Conservation (phyloP, 2,888 invertebrate genomes). For the Ptychoptera albimana region DNA sequence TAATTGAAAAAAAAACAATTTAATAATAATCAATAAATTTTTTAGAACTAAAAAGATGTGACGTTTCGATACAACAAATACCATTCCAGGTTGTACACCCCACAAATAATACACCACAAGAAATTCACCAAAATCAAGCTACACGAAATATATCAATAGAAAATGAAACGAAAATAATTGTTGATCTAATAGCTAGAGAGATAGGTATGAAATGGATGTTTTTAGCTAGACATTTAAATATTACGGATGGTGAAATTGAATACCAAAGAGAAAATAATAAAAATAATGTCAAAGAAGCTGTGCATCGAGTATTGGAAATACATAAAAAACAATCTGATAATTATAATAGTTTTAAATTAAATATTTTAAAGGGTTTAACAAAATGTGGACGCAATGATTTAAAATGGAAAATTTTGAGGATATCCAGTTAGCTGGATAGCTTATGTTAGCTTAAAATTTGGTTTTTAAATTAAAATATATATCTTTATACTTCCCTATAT, state of each 20-base stretch:
- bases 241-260: conserved; percentile 21
- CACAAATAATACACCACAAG: no score
- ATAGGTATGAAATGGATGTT: conserved; percentile 24
- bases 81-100: no score
- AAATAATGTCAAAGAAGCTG: conserved; percentile 18
- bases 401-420: conserved; percentile 15
- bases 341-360: conserved; percentile 12
- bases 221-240: conserved; percentile 21
- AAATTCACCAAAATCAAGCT: no score
- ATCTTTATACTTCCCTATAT: no score
- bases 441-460: no score
- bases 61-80: no score
- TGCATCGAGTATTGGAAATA: conserved; percentile 18
- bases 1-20: no score
- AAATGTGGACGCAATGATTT: conserved; percentile 18
- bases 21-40: no score
- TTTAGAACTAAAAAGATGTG: no score
- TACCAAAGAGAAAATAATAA: conserved; percentile 19
- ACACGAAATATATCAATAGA: no score
- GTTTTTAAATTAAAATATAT: no score
- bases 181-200: conserved; percentile 18
- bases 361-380: conserved; percentile 17
- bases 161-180: conserved; percentile 12
- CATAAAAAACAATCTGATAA: conserved; percentile 21
- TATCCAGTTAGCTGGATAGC: no score